Evolutionary conservation across 2,888 invertebrate genomes (phyloP), one percentile per base, ranked within the genome.

Genomic region (Lasius platythorax): DNA sequence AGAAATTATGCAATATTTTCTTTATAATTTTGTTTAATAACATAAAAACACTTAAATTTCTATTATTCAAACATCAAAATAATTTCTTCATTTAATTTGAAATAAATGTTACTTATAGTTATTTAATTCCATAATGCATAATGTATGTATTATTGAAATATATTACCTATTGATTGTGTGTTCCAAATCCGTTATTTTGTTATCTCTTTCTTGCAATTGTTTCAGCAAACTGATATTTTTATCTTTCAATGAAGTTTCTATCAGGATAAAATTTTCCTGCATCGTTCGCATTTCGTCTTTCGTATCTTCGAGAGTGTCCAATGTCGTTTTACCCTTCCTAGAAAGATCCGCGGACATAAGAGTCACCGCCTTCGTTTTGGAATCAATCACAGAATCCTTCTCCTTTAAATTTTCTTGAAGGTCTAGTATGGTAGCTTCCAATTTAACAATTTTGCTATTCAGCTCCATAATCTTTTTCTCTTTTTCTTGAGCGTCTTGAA

Each of bases 341-440:
- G 95, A 95, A 83, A 97, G 95, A 94, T 96, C 97, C 90, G 97
- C 97, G 8, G 97, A 97, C 96, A 98, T 97, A 66, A 98, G 95
- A 28, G 97, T 97, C 64, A 97, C 96, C 43, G 98, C 98, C 95
- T 97, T 97, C 91, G 98, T 98, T 94, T 98, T 96, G 6, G 98
- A 97, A 94, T 97, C 97, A 92, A 98, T 97, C 74, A 98, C 97
- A 92, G 97, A 97, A 95, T 98, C 98, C 94, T 98, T 97, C 95
- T 98, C 98, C 92, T 96, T 97, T 4, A 98, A 95, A 95, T 97
- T 97, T 94, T 98, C 98, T 95, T 98, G 97, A 73, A 98, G 95
- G 94, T 99, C 98, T 87, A 98, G 95, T 70, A 98, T 96, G 85
- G 96, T 96, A 11, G 97, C 96, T 95, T 98, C 98, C 94, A 98